phyloP scores from a whole-genome alignment of 1,140 invertebrate species.

The Bactericera cockerelli region DNA sequence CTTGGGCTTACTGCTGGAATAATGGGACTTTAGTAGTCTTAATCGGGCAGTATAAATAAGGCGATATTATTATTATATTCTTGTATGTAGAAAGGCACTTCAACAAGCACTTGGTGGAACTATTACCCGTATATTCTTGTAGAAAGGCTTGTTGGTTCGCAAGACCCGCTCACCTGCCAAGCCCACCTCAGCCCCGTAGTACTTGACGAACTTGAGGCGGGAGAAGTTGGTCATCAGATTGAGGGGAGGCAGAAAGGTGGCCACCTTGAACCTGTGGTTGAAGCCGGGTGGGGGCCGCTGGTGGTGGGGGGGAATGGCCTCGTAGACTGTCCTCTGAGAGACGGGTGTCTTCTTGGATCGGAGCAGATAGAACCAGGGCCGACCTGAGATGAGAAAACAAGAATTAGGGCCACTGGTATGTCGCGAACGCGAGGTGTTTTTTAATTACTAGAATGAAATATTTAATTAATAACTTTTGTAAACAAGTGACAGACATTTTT shows the following conservation, averaged over 20 bases:
- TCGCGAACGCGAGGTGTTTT: too few species aligned
- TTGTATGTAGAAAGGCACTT: too few species aligned
- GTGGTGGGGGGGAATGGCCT: neutral
- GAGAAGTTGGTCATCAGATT: neutral
- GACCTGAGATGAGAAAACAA: neutral
- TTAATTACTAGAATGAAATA: too few species aligned
- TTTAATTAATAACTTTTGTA: too few species aligned
- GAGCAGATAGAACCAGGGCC: neutral
- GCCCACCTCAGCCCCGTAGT: too few species aligned
- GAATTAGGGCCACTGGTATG: neutral
- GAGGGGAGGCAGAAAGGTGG: conserved; percentile 1
- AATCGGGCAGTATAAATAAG: too few species aligned
- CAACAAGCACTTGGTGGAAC: too few species aligned
- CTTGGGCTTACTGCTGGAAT: too few species aligned
- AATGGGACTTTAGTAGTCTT: too few species aligned
- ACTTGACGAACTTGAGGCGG: neutral
- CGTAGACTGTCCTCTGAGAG: neutral
- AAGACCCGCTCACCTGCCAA: neutral
- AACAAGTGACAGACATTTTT: too few species aligned
- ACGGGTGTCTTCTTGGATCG: neutral
- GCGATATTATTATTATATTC: too few species aligned
- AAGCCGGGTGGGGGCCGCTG: neutral
- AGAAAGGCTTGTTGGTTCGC: neutral
- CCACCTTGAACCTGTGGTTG: neutral
- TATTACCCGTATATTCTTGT: neutral